Base-by-base conservation (phyloP, 2,888 invertebrate species). In the Lochmaea crataegi region DNA sequence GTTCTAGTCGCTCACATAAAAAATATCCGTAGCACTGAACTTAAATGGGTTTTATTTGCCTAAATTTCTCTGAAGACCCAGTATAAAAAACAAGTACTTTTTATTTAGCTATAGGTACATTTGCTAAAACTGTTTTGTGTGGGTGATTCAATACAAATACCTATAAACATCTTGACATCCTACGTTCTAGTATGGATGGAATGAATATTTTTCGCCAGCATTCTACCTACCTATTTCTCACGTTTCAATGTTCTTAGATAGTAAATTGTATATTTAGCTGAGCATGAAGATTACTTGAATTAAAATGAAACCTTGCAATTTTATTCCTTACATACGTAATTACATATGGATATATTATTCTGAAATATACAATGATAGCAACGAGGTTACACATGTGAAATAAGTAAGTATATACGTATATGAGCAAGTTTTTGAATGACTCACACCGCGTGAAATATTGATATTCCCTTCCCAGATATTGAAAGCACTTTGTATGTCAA, bases 291-390 rank as follows among this genome's bases (percentile, higher is more conserved):
- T 64, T 63, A 18, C 61, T 70, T 63, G 41, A 41, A 74, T 68
- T 61, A 67, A 71, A 74, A 63, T 65, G 56, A 74, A 71, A 71
- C 65, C 71, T 74, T 74, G 74, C 68, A 68, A 51, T 70, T 74
- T 71, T 60, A 71, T 65, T 74, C 60, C 53, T 63, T 16, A 56
- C 41, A 66, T 14, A 60, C 38, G 16, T 66, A n/a, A 38, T 38
- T 66, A 32, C 14, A 14, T 68, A 53, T 63, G 42, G 16, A 41
- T 22, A 51, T 38, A 61, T 70, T 63, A 42, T 64, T 64, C 64
- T 57, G 56, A 57, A 70, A 65, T 64, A 41, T 45, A 70, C 70
- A 64, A 65, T 63, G 45, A 68, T 70, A 65, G 63, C 26, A 70
- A 51, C 68, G 68, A 68, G 68, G 68, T 68, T 68, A 68, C 51